These are phyloP conservation scores for Agraylea sexmaculata DNA, from an alignment of 1,140 invertebrate genomes.

Conservation along the genomic window DNA sequence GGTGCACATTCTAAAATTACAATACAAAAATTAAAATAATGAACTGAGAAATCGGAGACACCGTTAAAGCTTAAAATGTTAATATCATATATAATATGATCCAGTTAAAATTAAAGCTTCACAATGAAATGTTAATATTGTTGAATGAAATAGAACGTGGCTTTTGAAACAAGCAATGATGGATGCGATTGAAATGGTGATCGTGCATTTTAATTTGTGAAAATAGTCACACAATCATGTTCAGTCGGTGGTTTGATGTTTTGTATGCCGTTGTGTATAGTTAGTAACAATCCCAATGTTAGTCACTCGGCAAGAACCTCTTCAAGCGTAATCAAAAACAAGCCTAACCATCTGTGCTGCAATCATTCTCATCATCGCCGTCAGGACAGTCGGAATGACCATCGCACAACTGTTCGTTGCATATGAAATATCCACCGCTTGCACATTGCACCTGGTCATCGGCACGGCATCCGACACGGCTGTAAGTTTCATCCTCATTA, in stretches of 20 bases:
- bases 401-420: conserved; percentile 45
- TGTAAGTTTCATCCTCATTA: conserved; percentile 4
- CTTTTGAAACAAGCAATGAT: too few relatives aligned
- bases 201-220: too few relatives aligned
- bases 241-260: too few relatives aligned
- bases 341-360: too few relatives aligned
- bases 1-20: conserved; percentile 39
- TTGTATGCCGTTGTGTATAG: too few relatives aligned
- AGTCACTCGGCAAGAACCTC: too few relatives aligned
- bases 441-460: conserved; percentile 42
- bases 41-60: conserved; percentile 12
- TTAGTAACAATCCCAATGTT: too few relatives aligned
- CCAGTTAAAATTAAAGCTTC: neutral
- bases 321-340: too few relatives aligned
- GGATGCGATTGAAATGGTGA: too few relatives aligned
- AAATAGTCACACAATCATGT: too few relatives aligned
- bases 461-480: conserved; percentile 32
- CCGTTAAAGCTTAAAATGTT: conserved; percentile 5
- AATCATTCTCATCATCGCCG: conserved; percentile 41
- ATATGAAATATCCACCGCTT: conserved; percentile 26
- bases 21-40: conserved; percentile 21
- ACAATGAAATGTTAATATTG: conserved; percentile 2
- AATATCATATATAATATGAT: conserved; percentile 4
- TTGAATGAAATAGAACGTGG: neutral
- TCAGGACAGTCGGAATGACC: conserved; percentile 43